Evolutionary conservation across 2,113 vertebrate genomes (phyloP).

Genomic region (Lontra canadensis): DNA sequence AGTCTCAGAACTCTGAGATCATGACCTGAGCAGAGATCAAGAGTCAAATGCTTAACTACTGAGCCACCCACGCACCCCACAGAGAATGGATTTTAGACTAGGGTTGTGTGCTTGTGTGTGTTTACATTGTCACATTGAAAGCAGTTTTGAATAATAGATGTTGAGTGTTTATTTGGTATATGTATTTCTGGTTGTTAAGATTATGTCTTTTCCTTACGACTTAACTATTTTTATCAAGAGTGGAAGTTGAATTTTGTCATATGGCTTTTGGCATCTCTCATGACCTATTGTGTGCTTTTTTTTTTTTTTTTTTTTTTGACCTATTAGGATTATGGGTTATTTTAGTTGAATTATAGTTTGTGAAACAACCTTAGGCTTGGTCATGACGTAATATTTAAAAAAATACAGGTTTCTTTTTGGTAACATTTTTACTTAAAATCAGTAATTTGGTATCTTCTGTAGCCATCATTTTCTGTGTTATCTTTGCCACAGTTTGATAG

Average conservation of each 20-base stretch:
- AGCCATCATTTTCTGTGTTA: conserved; percentile 26
- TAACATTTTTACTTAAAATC: conserved; percentile 45
- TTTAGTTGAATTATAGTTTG: conserved; percentile 27
- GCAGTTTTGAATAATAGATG: conserved; percentile 39
- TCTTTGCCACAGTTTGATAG: conserved; percentile 22
- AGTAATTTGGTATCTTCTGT: background rate
- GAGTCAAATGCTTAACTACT: background rate
- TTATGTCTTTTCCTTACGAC: background rate
- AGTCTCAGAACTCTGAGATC: background rate
- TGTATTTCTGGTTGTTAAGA: conserved; percentile 29
- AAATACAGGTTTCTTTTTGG: background rate
- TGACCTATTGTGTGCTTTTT: background rate
- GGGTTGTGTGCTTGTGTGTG: background rate
- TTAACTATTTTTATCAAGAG: background rate
- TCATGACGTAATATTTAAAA: conserved; percentile 33
- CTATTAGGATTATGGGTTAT: background rate
- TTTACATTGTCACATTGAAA: conserved; percentile 26
- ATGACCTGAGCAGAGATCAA: background rate
- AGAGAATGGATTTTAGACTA: background rate
- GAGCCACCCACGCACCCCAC: background rate
- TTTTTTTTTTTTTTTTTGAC: background rate
- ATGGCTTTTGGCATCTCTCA: background rate
- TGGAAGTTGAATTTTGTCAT: background rate
- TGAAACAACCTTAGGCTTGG: background rate
- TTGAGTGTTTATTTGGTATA: conserved; percentile 1